phyloP scores from a whole-genome alignment of 1,140 invertebrate species.

The Diorhabda elongata region DNA sequence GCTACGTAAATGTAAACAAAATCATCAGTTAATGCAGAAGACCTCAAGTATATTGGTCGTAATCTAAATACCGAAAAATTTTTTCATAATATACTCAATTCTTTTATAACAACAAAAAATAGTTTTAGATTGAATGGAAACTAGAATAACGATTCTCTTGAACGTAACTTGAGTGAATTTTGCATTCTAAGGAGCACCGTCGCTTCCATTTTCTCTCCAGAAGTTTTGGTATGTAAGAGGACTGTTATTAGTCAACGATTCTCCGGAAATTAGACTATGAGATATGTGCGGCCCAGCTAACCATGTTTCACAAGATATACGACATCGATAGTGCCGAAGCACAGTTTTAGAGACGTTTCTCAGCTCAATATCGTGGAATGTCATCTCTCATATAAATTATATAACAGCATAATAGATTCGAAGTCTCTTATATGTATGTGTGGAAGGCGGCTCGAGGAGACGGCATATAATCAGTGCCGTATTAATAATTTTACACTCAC shows the following conservation, averaged over 20 bases:
- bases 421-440: conserved; percentile 1
- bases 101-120: no score
- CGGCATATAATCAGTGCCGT: conserved; percentile 1
- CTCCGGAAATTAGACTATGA: conserved; percentile 37
- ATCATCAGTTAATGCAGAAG: no score
- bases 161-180: background rate
- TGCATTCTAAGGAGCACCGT: conserved; percentile 13
- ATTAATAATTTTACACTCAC: background rate
- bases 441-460: background rate
- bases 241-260: conserved; percentile 34
- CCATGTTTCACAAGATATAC: conserved; percentile 30
- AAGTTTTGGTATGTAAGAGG: conserved; percentile 37
- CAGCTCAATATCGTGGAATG: conserved; percentile 19
- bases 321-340: conserved; percentile 31
- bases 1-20: no score
- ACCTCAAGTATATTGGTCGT: no score
- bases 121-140: no score
- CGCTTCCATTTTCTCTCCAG: conserved; percentile 7
- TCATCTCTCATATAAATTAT: conserved; percentile 24
- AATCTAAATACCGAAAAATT: no score
- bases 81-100: no score
- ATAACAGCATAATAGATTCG: conserved; percentile 22
- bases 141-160: no score
- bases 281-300: conserved; percentile 32
- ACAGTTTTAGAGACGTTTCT: conserved; percentile 22